These are phyloP conservation scores for Pecten maximus DNA, from an alignment of 2,888 invertebrate species.

Conservation along the genomic window DNA sequence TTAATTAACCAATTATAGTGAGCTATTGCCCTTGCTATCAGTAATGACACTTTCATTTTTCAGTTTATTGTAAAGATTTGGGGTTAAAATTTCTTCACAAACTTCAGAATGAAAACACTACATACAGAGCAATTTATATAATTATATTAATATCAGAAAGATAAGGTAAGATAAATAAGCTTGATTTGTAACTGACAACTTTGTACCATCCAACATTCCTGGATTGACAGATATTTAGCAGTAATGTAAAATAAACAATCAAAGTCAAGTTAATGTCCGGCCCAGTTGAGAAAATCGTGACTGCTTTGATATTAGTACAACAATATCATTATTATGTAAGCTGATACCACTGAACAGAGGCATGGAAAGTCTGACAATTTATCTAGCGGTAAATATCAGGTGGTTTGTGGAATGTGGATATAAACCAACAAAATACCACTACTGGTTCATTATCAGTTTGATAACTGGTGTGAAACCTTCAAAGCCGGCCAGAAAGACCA, in stretches of 20 bases:
- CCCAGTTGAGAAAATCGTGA: background rate
- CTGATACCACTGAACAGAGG: background rate
- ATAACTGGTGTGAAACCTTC: conserved; percentile 4
- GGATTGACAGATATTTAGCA: background rate
- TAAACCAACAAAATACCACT: background rate
- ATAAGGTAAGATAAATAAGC: too few relatives aligned
- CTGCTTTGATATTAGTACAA: background rate
- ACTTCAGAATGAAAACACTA: too few relatives aligned
- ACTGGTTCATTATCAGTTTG: conserved; percentile 10
- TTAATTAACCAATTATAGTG: too few relatives aligned
- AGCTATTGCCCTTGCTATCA: too few relatives aligned
- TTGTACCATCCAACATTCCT: background rate
- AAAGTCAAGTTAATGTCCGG: background rate
- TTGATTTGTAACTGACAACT: too few relatives aligned
- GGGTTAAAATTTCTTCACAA: too few relatives aligned
- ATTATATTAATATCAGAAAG: too few relatives aligned
- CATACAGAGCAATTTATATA: too few relatives aligned
- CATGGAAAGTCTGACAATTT: background rate
- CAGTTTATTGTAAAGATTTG: too few relatives aligned
- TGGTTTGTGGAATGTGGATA: conserved; percentile 16
- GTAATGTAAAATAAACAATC: background rate
- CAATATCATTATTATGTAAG: background rate
- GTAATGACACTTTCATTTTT: too few relatives aligned
- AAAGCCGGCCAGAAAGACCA: background rate
- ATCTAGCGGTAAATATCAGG: conserved; percentile 16